phyloP scores from a whole-genome alignment of 2,113 vertebrate species.

The Sapayoa aenigma region DNA sequence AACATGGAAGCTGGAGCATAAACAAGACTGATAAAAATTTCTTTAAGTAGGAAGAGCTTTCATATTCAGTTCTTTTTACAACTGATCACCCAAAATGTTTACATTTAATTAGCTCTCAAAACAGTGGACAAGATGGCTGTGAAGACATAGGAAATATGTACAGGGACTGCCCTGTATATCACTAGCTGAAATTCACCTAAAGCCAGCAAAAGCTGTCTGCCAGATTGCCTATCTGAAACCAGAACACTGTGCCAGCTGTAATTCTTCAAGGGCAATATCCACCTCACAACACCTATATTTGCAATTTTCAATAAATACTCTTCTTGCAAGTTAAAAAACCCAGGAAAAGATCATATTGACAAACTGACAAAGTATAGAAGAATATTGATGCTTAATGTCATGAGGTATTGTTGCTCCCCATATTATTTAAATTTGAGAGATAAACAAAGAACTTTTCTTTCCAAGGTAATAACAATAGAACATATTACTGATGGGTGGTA shows the following conservation, averaged over 20 bases:
- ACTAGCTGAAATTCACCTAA: not conserved
- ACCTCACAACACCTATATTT: not conserved
- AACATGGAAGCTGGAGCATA: not conserved
- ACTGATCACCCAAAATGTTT: not conserved
- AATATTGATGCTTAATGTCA: not conserved
- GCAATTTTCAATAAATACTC: not conserved
- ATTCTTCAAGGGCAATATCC: not conserved
- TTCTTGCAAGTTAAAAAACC: not conserved
- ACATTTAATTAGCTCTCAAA: conserved; percentile 1
- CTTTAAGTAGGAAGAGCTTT: not conserved
- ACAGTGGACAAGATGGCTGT: not conserved
- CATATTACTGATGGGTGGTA: not conserved
- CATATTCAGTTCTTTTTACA: not conserved
- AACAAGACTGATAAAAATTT: not conserved
- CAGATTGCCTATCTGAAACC: not conserved
- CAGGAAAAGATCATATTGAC: not conserved
- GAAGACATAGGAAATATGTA: not conserved
- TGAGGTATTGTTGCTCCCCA: not conserved
- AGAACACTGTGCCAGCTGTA: not conserved
- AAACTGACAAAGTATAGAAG: not conserved
- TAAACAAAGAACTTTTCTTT: not conserved
- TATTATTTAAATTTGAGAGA: not conserved
- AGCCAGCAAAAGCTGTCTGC: not conserved
- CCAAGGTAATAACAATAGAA: not conserved
- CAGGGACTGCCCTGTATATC: not conserved